Conservation (phyloP, 2,113 vertebrate species). For the Cavia aperea region DNA sequence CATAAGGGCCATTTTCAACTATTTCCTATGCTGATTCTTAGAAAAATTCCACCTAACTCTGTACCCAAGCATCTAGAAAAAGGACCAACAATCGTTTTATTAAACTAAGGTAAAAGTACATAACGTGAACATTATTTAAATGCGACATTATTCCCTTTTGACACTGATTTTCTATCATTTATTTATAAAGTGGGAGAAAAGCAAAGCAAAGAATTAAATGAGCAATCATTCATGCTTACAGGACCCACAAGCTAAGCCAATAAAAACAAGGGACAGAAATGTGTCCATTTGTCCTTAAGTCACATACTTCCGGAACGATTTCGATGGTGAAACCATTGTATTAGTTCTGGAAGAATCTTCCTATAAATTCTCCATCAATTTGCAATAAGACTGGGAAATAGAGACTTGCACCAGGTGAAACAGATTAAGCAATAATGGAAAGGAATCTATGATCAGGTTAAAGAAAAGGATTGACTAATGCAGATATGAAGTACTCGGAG, state of each 20-base stretch:
- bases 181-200: neutral
- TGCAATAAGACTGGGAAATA: neutral
- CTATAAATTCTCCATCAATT: neutral
- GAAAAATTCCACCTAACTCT: neutral
- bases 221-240: neutral
- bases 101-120: conserved; percentile 9
- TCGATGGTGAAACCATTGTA: neutral
- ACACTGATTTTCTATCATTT: neutral
- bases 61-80: neutral
- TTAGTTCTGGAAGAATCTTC: neutral
- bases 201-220: neutral
- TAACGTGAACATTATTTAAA: neutral
- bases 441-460: neutral
- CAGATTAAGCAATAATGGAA: neutral
- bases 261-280: neutral
- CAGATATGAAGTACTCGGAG: neutral
- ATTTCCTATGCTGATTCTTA: neutral
- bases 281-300: neutral
- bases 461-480: neutral
- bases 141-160: neutral
- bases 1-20: neutral
- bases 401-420: neutral
- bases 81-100: neutral
- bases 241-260: neutral
- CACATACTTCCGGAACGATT: neutral